A percentile compares a stretch with the other conserved stretches of the same genome.
Conservation (phyloP, 1,140 invertebrate genomes). For the Pachyrhynchus sulphureomaculatus region DNA sequence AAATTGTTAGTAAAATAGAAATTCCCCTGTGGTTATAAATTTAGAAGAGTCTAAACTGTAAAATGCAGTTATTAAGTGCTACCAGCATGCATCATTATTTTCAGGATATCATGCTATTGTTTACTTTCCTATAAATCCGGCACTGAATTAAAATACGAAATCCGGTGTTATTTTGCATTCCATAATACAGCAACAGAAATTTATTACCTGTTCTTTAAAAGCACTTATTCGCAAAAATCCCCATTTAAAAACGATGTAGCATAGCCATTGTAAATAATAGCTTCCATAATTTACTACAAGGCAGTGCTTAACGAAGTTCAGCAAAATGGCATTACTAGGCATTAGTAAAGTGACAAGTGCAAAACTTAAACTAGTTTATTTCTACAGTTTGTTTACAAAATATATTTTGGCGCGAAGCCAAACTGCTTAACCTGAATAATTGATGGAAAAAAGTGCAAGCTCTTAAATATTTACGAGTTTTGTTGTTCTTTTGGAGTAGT, state of each 20-base stretch:
- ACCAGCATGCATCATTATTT: no score
- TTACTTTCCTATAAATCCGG: no score
- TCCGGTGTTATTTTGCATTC: constrained; percentile 1
- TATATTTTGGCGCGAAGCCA: constrained; percentile 11
- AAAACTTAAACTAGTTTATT: constrained; percentile 21
- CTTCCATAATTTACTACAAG: constrained; percentile 17
- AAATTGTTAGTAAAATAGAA: no score
- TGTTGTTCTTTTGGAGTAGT: background rate
- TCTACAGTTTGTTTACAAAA: constrained; percentile 10
- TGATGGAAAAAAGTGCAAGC: constrained; percentile 7
- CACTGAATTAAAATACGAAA: no score
- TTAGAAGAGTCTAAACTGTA: no score
- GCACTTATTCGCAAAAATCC: constrained; percentile 21
- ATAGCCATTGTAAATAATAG: constrained; percentile 19
- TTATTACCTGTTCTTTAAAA: constrained; percentile 23
- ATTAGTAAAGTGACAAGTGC: constrained; percentile 19
- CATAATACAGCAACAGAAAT: constrained; percentile 13
- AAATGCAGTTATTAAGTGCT: no score
- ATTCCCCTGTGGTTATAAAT: no score
- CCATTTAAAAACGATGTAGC: constrained; percentile 22
- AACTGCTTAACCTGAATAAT: constrained; percentile 1
- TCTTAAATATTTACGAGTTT: constrained; percentile 1
- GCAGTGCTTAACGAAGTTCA: constrained; percentile 15
- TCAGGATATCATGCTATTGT: no score
- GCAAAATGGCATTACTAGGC: constrained; percentile 4